Evolutionary conservation across 2,888 invertebrate genomes (phyloP), one percentile per base, ranked within the genome.

Genomic region (Agapetus fuscipes): DNA sequence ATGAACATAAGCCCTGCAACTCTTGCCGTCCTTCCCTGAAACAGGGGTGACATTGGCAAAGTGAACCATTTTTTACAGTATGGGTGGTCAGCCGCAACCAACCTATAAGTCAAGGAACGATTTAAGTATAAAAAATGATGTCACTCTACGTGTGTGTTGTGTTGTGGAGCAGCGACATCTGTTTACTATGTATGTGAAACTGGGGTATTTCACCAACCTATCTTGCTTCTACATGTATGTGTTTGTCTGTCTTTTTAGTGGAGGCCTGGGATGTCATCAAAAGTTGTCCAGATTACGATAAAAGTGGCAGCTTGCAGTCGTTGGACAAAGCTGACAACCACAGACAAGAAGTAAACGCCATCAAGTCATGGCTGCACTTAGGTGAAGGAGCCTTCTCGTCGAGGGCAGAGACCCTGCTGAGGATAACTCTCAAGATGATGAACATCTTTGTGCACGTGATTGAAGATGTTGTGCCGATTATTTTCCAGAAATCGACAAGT

Each of bases 371-470:
- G 69, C 60, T 62, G 48, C 62, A 69, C 46, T 51, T 70, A 20
- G 64, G 64, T 3, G 56, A 54, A 41, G 55, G 55, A 2, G 59
- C 52, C 25, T 56, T 80, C 43, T 68, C 72, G 32, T 63, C 56
- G 14, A 53, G 74, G 10, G 74, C 78, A 3, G 82, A 85, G 49
- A 68, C 75, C 36, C 72, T 83, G 38, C 60, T 86, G 7, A 70
- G 66, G 42, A 81, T 87, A 36, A 69, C 82, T 0, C 55, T 82
- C 30, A 80, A 80, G 53, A 62, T 86, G 52, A 58, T 88, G 40
- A 86, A 85, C 56, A 76, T 86, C 15, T 73, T 82, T 52, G 76
- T 78, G 37, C 84, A 85, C 57, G 73, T 87, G 49, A 72, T 86
- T 45, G 84, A 85, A 51, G 85, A 86, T 56, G 56, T 74, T 31